phyloP scores from a whole-genome alignment of 2,888 invertebrate species.

The Pachymerium ferrugineum region DNA sequence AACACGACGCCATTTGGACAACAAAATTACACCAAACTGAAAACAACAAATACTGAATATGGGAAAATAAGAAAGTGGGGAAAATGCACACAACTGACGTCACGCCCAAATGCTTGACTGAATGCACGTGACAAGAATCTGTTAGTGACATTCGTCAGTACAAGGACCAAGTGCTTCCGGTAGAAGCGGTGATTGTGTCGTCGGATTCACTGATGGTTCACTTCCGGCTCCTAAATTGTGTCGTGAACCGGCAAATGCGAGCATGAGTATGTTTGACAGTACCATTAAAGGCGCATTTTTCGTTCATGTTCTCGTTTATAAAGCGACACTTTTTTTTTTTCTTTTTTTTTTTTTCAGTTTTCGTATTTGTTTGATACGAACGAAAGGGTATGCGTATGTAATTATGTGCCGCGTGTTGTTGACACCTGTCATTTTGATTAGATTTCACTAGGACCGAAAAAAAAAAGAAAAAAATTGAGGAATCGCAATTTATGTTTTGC shows the following conservation, averaged over 20 bases:
- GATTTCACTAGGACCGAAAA: background rate
- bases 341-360: background rate
- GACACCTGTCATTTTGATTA: conserved; percentile 10
- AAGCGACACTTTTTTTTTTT: too few species aligned
- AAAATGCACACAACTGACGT: background rate
- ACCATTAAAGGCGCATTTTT: background rate
- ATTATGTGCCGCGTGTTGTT: background rate
- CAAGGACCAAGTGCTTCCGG: background rate
- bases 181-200: conserved; percentile 2
- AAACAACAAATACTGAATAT: background rate
- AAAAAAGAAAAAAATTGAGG: background rate
- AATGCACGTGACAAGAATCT: conserved; percentile 10
- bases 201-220: background rate
- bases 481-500: background rate
- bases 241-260: background rate
- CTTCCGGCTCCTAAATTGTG: background rate
- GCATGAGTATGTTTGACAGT: background rate
- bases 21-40: background rate
- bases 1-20: background rate
- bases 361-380: background rate
- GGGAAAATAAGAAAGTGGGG: background rate
- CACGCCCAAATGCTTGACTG: background rate
- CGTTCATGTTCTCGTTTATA: too few species aligned
- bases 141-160: conserved; percentile 8
- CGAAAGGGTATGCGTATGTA: background rate